phyloP scores from a whole-genome alignment of 2,113 vertebrate species.

The Paraplagusia blochii region DNA sequence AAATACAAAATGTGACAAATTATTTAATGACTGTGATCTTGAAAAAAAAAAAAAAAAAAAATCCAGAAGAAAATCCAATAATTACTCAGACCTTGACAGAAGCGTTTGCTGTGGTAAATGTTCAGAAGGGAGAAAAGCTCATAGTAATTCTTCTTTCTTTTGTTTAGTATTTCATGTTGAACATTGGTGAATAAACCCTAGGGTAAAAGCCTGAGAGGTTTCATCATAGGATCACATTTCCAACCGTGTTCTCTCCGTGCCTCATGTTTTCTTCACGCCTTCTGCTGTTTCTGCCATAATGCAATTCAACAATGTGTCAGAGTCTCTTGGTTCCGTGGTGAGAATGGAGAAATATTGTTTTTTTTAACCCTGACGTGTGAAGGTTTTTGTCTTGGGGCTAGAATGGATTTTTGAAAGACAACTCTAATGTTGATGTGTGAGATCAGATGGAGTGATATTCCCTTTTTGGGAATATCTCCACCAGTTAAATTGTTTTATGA shows the following conservation, averaged over 20 bases:
- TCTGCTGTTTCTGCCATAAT: conserved; percentile 4
- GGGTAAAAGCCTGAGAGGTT: conserved; percentile 3
- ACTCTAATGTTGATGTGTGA: too few relatives aligned
- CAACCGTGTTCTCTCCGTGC: not conserved
- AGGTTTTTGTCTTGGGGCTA: conserved; percentile 15
- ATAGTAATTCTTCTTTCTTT: not conserved
- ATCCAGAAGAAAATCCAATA: too few relatives aligned
- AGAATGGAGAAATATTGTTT: not conserved
- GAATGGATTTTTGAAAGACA: conserved; percentile 35
- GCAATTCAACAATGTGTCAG: conserved; percentile 19
- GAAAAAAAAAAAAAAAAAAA: too few relatives aligned
- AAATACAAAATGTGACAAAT: too few relatives aligned
- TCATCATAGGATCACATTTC: conserved; percentile 27
- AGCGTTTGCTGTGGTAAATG: not conserved
- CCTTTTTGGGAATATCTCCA: too few relatives aligned
- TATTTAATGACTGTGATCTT: too few relatives aligned
- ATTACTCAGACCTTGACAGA: too few relatives aligned
- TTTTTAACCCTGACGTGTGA: conserved; percentile 11
- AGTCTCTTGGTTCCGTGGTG: conserved; percentile 5
- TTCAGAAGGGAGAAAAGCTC: conserved; percentile 11
- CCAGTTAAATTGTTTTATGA: too few relatives aligned
- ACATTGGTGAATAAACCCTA: not conserved
- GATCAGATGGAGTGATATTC: too few relatives aligned
- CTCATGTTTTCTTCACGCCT: conserved; percentile 22
- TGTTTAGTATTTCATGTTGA: conserved; percentile 10